These are phyloP conservation scores for Nettapus auritus DNA, from an alignment of 2,113 vertebrate genomes.

Conservation along the genomic window DNA sequence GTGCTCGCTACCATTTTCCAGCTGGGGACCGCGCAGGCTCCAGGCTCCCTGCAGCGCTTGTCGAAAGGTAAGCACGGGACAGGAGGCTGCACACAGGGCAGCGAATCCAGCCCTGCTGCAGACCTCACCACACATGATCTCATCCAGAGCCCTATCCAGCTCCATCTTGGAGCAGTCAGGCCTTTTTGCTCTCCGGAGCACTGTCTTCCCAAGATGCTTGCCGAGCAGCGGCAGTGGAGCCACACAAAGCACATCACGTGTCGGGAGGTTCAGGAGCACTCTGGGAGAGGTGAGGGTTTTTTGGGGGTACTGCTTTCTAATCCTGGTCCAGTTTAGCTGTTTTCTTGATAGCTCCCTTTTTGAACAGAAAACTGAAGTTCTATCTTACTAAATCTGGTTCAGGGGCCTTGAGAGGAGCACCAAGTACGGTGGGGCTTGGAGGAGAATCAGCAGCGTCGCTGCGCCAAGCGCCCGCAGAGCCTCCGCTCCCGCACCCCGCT, in stretches of 20 bases:
- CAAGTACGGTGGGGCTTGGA: not conserved
- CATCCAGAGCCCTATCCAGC: not conserved
- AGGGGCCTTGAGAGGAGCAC: not conserved
- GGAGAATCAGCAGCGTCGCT: not conserved
- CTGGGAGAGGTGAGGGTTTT: not conserved
- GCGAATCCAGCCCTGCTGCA: not conserved
- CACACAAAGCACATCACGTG: not conserved
- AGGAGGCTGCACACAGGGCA: not conserved
- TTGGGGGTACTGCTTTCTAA: not conserved
- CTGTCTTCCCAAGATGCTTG: not conserved
- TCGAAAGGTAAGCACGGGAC: not conserved
- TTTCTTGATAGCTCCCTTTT: not conserved
- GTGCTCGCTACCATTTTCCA: not conserved
- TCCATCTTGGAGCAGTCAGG: not conserved
- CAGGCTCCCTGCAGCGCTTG: not conserved
- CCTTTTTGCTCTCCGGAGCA: not conserved
- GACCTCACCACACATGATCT: rapidly evolving
- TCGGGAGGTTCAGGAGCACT: rapidly evolving
- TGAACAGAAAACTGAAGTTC: not conserved
- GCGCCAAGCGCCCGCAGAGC: not conserved
- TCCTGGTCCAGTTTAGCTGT: not conserved
- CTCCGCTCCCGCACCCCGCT: rapidly evolving
- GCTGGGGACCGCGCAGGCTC: not conserved
- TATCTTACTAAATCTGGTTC: not conserved
- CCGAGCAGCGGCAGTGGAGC: not conserved